Percentiles rank a stretch among this genome's conserved stretches.
These are phyloP conservation scores for Chamaea fasciata DNA, from an alignment of 2,113 vertebrate genomes.

Conservation along the genomic window DNA sequence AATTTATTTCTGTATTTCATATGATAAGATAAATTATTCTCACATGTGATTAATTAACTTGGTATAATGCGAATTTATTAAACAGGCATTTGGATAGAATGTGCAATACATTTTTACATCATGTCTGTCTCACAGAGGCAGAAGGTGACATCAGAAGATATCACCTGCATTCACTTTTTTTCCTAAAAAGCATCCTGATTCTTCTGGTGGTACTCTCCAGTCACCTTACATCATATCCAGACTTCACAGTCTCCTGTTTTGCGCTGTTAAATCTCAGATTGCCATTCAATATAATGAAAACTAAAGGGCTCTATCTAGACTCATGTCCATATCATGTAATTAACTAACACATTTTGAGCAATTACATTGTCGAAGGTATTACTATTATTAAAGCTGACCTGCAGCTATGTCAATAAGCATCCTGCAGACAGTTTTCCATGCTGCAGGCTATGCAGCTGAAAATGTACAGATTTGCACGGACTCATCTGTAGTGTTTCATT, in stretches of 20 bases:
- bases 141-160: no score
- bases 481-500: background rate
- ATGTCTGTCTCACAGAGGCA: background rate
- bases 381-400: background rate
- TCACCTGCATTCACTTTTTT: background rate
- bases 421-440: background rate
- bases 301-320: background rate
- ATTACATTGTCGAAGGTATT: background rate
- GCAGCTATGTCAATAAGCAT: background rate
- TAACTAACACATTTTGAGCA: background rate
- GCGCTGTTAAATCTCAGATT: background rate
- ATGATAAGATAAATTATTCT: background rate
- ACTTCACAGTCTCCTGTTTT: background rate
- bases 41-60: conserved; percentile 1
- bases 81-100: background rate
- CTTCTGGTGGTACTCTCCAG: background rate
- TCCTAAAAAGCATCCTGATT: background rate
- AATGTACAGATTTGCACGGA: background rate
- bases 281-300: background rate
- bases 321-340: background rate
- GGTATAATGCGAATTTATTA: background rate
- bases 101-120: background rate
- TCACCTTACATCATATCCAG: background rate
- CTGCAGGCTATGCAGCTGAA: background rate
- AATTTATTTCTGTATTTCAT: conserved; percentile 9